Conservation (phyloP, 30 jellyfish, hydroid and myxozoan genomes). For the Aurelia sp. region DNA sequence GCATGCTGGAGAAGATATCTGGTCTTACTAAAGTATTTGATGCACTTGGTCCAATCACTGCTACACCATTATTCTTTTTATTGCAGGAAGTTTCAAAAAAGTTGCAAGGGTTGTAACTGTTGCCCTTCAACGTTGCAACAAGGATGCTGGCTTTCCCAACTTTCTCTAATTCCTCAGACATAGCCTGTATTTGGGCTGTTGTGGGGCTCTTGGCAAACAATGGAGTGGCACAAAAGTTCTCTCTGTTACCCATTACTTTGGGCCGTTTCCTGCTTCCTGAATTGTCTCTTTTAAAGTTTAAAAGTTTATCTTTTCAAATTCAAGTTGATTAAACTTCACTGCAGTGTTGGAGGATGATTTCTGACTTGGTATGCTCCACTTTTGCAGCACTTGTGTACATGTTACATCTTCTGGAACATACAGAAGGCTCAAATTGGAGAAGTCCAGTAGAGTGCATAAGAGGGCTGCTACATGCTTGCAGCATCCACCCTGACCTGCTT, state of each 20-base stretch:
- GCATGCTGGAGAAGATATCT: too few species aligned
- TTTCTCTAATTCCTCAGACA: background rate
- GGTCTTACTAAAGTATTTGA: too few species aligned
- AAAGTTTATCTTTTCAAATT: slow-evolving; percentile 4
- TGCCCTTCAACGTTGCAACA: slow-evolving; percentile 20
- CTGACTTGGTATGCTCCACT: background rate
- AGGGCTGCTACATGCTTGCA: slow-evolving; percentile 28
- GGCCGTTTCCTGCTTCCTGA: slow-evolving; percentile 5
- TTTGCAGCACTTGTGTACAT: slow-evolving; percentile 14
- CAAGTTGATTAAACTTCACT: background rate
- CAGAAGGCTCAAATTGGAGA: background rate
- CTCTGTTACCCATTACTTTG: background rate
- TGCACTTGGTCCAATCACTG: too few species aligned
- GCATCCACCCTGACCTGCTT: slow-evolving; percentile 32
- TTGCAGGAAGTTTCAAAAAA: too few species aligned
- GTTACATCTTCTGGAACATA: slow-evolving; percentile 37
- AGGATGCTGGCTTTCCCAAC: background rate
- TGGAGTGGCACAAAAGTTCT: slow-evolving; percentile 6
- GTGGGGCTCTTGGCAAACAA: background rate
- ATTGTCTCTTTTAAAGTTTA: background rate
- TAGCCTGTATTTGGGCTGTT: background rate
- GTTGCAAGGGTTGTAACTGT: background rate
- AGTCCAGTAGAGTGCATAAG: slow-evolving; percentile 17
- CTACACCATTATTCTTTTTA: too few species aligned
- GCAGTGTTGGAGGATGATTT: background rate